Base-by-base conservation (phyloP, 1,140 invertebrate species). In the Luehdorfia chinensis region DNA sequence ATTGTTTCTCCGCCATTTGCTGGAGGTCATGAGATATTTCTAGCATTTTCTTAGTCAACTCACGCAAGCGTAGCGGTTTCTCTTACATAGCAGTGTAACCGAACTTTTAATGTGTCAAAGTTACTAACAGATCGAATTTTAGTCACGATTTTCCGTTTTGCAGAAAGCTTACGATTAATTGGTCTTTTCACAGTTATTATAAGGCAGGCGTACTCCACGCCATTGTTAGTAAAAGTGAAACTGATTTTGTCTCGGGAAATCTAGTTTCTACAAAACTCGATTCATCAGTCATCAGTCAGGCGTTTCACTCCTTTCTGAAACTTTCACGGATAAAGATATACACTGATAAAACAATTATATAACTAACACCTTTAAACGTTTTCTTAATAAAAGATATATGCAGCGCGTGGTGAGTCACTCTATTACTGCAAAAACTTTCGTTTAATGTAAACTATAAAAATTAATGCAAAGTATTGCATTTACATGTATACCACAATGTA, bases 221-320 rank as follows among this genome's bases (percentile, higher is more conserved):
- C 15, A 32, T 58, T 53, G 49, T 52, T 14, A 37, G 75, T 65
- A 75, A 75, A 79, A 79, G 70, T 70, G 63, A 76, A 72, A 66
- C 48, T 55, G 57, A 63, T 61, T 54, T 13, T 36, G 47, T 39
- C 31, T 59, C 64, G 58, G 46, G 5, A 53, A 12, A 36, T 21
- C 33, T 36, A 36, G n/a, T 16, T 9, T n/a, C n/a, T n/a, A n/a
- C n/a, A n/a, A n/a, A n/a, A n/a, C n/a, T n/a, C n/a, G n/a, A n/a
- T n/a, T n/a, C n/a, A n/a, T n/a, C n/a, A 36, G 18, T 36, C 19
- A 36, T 21, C 18, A 36, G 33, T 11, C 33, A 16, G 33, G 15
- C 33, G 19, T 36, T 18, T 36, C 33, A 19, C 19, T 36, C 33
- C 33, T 36, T 21, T 36, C 33, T 36, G 33, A 36, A 21, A 36